Conservation (phyloP, 1,140 invertebrate species). For the Panagrolaimus sp. region DNA sequence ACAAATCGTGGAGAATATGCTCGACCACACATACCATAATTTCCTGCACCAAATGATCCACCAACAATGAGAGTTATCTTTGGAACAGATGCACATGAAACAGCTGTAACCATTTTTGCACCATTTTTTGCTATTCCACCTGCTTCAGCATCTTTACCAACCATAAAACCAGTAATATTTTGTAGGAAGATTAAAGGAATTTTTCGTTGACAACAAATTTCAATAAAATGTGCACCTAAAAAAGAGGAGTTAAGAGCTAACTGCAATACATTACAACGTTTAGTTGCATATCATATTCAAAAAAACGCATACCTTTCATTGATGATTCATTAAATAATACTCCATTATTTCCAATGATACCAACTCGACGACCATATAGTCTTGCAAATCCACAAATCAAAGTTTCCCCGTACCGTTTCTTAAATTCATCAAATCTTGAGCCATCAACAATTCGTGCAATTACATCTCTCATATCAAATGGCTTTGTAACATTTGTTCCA, state of each 20-base stretch:
- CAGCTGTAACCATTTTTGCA: slow-evolving; percentile 97
- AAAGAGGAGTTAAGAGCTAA: too few species aligned
- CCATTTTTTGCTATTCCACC: slow-evolving; percentile 96
- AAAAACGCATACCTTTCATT: slow-evolving; percentile 74
- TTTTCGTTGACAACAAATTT: slow-evolving; percentile 83
- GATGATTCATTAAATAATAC: slow-evolving; percentile 92
- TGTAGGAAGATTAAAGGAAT: slow-evolving; percentile 71
- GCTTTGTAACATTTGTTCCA: slow-evolving; percentile 80
- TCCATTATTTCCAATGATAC: slow-evolving; percentile 92
- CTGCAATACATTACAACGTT: too few species aligned
- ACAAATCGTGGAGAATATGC: slow-evolving; percentile 75
- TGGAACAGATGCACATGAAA: slow-evolving; percentile 86
- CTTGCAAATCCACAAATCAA: slow-evolving; percentile 80
- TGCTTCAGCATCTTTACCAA: slow-evolving; percentile 84
- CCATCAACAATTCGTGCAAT: slow-evolving; percentile 78
- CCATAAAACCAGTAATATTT: slow-evolving; percentile 98
- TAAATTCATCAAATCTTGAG: slow-evolving; percentile 92
- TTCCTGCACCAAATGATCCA: slow-evolving; percentile 71
- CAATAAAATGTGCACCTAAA: slow-evolving; percentile 90
- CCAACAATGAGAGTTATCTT: slow-evolving; percentile 87
- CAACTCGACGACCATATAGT: slow-evolving; percentile 85
- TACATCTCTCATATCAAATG: slow-evolving; percentile 82
- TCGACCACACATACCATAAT: slow-evolving; percentile 77
- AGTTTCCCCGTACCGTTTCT: slow-evolving; percentile 85
- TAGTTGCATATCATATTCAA: slow-evolving; percentile 82